Percentiles rank a stretch among this genome's conserved stretches.
These are phyloP conservation scores for Erebia aethiops DNA, from an alignment of 2,888 invertebrate species.

Conservation along the genomic window DNA sequence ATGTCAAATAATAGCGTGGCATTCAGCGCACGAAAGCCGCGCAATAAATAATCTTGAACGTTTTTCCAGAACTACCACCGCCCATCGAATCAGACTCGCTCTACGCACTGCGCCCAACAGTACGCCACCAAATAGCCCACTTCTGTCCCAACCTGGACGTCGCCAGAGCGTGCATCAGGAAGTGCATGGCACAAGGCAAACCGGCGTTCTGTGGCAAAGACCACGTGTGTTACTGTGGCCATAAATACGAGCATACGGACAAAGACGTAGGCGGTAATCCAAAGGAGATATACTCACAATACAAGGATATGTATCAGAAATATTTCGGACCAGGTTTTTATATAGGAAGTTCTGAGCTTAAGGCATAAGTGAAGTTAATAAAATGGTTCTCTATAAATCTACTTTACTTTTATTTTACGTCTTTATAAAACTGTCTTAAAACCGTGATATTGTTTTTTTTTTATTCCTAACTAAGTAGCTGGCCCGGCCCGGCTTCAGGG, in stretches of 20 bases:
- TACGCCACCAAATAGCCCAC: conserved; percentile 73
- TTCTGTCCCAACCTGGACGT: conserved; percentile 64
- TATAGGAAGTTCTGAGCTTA: conserved; percentile 2
- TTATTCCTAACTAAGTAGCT: too few relatives aligned
- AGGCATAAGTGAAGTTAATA: too few relatives aligned
- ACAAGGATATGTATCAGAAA: conserved; percentile 62
- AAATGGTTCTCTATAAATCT: too few relatives aligned
- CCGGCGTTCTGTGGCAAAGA: conserved; percentile 76
- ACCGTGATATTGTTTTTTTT: too few relatives aligned
- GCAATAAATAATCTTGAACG: not conserved
- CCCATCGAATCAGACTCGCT: not conserved
- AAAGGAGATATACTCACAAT: conserved; percentile 48
- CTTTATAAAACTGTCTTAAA: too few relatives aligned
- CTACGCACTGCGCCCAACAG: conserved; percentile 38
- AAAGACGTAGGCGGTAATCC: conserved; percentile 38
- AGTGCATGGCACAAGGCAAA: conserved; percentile 59
- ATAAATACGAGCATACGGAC: conserved; percentile 48
- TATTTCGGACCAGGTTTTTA: conserved; percentile 57
- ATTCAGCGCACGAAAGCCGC: not conserved
- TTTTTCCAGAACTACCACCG: not conserved
- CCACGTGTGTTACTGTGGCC: conserved; percentile 71
- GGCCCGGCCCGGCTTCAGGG: too few relatives aligned
- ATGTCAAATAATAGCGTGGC: too few relatives aligned
- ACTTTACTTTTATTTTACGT: too few relatives aligned
- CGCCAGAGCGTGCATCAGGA: conserved; percentile 63